A percentile compares a stretch with the other conserved stretches of the same genome.
Conservation (phyloP, 2,113 vertebrate genomes). For the Dicrurus megarhynchus region DNA sequence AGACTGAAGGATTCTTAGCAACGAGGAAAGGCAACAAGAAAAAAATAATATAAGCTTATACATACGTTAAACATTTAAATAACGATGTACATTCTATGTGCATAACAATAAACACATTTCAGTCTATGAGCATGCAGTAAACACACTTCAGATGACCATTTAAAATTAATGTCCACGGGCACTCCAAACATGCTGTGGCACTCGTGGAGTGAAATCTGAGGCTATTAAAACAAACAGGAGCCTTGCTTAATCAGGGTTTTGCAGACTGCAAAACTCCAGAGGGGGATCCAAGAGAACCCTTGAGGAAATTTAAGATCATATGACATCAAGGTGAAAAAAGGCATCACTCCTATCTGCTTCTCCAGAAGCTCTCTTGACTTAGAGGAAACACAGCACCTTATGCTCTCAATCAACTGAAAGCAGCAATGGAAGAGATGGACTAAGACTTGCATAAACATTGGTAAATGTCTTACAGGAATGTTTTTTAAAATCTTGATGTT, state of each 20-base stretch:
- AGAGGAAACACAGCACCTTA: background rate
- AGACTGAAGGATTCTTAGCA: background rate
- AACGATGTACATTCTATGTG: background rate
- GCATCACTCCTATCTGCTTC: background rate
- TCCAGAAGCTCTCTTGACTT: background rate
- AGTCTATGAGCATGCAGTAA: background rate
- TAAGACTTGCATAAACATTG: slow-evolving; percentile 48
- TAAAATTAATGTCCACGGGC: background rate
- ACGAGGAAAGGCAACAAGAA: background rate
- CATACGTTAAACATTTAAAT: background rate
- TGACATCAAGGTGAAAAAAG: background rate
- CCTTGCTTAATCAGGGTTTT: background rate
- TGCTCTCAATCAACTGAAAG: background rate
- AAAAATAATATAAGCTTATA: background rate
- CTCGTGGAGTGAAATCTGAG: background rate
- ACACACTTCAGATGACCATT: background rate
- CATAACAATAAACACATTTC: background rate
- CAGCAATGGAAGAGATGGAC: background rate
- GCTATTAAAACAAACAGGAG: background rate
- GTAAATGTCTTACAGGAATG: slow-evolving; percentile 38
- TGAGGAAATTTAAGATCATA: background rate
- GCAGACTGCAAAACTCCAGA: background rate
- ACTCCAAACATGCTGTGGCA: background rate
- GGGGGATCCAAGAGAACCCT: background rate
- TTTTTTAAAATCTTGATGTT: slow-evolving; percentile 43